Conservation (phyloP, 2,888 invertebrate genomes). For the Pollenia angustigena region DNA sequence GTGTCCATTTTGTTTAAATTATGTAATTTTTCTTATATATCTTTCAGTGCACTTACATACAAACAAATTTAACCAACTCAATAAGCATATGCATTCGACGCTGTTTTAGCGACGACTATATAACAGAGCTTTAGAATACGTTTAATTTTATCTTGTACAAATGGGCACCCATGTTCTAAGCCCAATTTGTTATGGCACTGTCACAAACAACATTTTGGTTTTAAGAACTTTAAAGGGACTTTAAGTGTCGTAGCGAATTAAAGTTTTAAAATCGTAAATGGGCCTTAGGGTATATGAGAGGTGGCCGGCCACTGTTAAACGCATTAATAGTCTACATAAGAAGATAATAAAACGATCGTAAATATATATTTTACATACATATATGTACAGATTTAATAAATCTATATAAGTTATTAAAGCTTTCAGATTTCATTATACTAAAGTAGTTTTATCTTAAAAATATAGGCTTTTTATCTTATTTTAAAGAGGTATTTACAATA, state of each 20-base stretch:
- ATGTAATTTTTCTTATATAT: too few relatives aligned
- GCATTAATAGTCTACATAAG: slow-evolving; percentile 43
- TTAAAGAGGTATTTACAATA: slow-evolving; percentile 81
- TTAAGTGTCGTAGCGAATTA: slow-evolving; percentile 8
- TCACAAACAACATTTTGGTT: neutral
- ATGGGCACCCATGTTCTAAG: too few relatives aligned
- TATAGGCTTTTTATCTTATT: slow-evolving; percentile 70
- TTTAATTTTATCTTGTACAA: too few relatives aligned
- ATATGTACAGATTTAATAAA: slow-evolving; percentile 63
- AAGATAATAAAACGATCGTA: slow-evolving; percentile 53
- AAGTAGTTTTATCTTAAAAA: slow-evolving; percentile 75
- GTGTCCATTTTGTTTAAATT: too few relatives aligned
- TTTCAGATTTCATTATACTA: slow-evolving; percentile 83
- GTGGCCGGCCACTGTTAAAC: slow-evolving; percentile 53
- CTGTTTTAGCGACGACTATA: too few relatives aligned
- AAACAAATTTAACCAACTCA: too few relatives aligned
- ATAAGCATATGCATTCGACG: too few relatives aligned
- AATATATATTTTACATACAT: slow-evolving; percentile 47
- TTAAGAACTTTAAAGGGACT: slow-evolving; percentile 16
- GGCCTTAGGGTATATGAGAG: slow-evolving; percentile 49
- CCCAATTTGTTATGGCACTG: too few relatives aligned
- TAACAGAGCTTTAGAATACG: too few relatives aligned
- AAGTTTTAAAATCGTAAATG: slow-evolving; percentile 10
- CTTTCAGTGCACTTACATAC: too few relatives aligned
- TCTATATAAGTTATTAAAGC: slow-evolving; percentile 80